These are phyloP conservation scores for Promerops cafer DNA, from an alignment of 2,113 vertebrate species.

Conservation along the genomic window DNA sequence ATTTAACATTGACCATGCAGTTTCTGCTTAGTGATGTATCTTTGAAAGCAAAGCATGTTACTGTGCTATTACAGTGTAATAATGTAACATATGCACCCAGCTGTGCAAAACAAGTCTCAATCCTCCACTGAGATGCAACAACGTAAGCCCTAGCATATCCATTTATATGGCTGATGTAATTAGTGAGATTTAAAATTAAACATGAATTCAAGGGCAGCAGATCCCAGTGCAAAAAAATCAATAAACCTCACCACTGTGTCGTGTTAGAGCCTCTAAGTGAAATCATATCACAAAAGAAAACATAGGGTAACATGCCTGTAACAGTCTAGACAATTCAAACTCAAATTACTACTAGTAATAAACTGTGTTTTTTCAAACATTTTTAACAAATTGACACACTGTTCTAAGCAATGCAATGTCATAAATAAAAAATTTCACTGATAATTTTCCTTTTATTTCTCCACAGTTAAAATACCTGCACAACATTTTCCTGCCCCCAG, in stretches of 20 bases:
- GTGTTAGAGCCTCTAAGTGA: not conserved
- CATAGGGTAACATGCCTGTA: not conserved
- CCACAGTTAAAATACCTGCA: not conserved
- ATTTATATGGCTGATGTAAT: not conserved
- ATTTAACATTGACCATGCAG: conserved; percentile 59
- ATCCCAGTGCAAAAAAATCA: not conserved
- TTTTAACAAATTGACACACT: not conserved
- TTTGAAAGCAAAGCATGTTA: conserved; percentile 28
- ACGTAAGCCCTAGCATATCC: not conserved
- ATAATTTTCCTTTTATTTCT: not conserved
- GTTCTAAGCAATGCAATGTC: not conserved
- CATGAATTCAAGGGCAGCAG: not conserved
- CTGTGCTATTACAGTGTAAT: not conserved
- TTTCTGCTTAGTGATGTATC: conserved; percentile 17
- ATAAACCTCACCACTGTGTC: not conserved
- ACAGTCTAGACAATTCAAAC: not conserved
- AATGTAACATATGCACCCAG: not conserved
- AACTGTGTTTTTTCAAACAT: not conserved
- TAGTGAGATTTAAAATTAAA: not conserved
- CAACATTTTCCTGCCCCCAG: not conserved
- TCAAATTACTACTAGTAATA: not conserved
- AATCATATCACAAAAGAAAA: not conserved
- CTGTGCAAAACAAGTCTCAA: not conserved
- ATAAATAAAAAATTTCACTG: not conserved
- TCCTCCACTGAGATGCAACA: not conserved